Conservation (phyloP, 2,888 invertebrate genomes). For the Helobdella robusta region DNA sequence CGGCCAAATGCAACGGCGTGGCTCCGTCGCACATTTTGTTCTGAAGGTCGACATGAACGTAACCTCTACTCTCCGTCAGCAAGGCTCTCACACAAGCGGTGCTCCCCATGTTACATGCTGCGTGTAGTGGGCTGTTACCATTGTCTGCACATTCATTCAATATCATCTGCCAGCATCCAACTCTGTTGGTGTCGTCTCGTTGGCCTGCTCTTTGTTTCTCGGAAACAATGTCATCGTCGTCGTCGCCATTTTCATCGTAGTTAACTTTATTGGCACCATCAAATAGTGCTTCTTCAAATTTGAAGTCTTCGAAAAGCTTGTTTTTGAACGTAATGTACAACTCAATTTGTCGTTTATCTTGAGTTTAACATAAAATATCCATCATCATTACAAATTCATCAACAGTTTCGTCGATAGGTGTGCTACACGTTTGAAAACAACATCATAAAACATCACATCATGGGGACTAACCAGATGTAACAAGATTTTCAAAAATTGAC, state of each 20-base stretch:
- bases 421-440: too few relatives aligned
- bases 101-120: not conserved
- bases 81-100: constrained; percentile 37
- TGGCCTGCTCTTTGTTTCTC: not conserved
- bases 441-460: too few relatives aligned
- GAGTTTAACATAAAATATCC: too few relatives aligned
- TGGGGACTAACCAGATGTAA: constrained; percentile 2
- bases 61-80: constrained; percentile 37
- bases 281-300: too few relatives aligned
- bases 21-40: constrained; percentile 46
- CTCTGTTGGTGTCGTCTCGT: not conserved
- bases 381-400: too few relatives aligned
- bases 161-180: not conserved
- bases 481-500: not conserved
- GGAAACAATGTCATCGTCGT: not conserved
- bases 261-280: too few relatives aligned
- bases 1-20: constrained; percentile 37
- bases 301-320: too few relatives aligned
- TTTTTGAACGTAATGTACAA: too few relatives aligned
- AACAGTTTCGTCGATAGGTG: too few relatives aligned
- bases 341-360: too few relatives aligned
- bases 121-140: constrained; percentile 23
- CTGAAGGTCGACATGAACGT: constrained; percentile 40
- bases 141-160: constrained; percentile 4
- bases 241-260: too few relatives aligned